Evolutionary conservation across 2,113 vertebrate genomes (phyloP).

Genomic region (Spea bombifrons): DNA sequence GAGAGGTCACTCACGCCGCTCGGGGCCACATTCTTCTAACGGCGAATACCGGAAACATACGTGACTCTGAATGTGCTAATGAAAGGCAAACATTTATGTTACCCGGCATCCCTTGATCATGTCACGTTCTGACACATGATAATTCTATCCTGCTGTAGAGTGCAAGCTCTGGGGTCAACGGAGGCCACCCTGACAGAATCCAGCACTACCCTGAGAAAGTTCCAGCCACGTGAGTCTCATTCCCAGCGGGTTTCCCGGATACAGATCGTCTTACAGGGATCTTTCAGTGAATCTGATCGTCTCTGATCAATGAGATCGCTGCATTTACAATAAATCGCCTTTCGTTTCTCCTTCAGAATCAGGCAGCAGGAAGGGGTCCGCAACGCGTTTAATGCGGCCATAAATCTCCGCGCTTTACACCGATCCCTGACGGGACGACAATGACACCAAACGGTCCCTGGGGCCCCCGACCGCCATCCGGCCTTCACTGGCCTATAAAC

Average conservation of each 20-base stretch:
- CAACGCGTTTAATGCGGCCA: not conserved
- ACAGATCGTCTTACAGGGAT: too few species aligned
- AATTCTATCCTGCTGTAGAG: slow-evolving; percentile 9
- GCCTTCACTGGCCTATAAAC: not conserved
- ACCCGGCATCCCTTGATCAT: not conserved
- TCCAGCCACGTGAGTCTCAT: too few species aligned
- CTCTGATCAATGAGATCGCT: too few species aligned
- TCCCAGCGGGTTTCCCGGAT: too few species aligned
- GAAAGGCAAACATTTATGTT: slow-evolving; percentile 8
- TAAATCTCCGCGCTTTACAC: not conserved
- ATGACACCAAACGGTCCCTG: not conserved
- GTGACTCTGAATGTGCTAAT: not conserved
- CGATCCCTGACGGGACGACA: not conserved
- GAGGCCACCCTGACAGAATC: too few species aligned
- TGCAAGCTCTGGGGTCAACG: slow-evolving; percentile 10
- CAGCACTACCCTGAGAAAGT: too few species aligned
- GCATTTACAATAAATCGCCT: not conserved
- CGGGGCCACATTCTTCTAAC: slow-evolving; percentile 3
- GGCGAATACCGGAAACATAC: slow-evolving; percentile 18
- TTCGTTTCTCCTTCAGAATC: not conserved
- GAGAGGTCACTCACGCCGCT: slow-evolving; percentile 14
- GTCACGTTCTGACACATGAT: not conserved
- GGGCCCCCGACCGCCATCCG: not conserved
- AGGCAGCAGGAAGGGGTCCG: not conserved
- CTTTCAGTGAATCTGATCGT: too few species aligned